Conservation (phyloP, 2,797 vertebrate genomes). For the Chaetodon trifasciatus region DNA sequence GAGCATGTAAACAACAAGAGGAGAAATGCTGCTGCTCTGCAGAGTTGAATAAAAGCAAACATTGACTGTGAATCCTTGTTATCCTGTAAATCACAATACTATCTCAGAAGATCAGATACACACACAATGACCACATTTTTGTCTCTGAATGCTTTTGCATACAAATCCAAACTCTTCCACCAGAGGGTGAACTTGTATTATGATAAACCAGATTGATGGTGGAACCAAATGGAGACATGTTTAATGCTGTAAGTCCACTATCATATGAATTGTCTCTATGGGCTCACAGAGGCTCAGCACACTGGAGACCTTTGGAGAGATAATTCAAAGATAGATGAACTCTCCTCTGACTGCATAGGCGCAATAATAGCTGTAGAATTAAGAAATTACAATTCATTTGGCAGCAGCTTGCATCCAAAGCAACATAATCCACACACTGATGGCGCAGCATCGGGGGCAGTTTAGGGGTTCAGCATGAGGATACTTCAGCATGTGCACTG, state of each 20-base stretch:
- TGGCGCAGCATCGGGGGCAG: too few relatives aligned
- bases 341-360: neutral
- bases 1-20: neutral
- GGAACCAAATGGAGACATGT: neutral
- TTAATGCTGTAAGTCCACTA: neutral
- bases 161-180: conserved; percentile 47
- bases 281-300: neutral
- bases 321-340: neutral
- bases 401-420: neutral
- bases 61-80: neutral
- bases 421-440: conserved; percentile 22
- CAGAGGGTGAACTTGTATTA: conserved; percentile 54
- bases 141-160: neutral
- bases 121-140: neutral
- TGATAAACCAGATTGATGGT: neutral
- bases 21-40: conserved; percentile 14
- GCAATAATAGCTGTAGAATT: neutral
- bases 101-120: neutral
- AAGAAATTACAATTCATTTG: neutral
- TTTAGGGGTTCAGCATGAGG: too few relatives aligned
- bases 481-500: too few relatives aligned
- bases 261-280: neutral
- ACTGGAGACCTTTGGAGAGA: neutral
- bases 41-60: conserved; percentile 8
- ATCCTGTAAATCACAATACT: neutral